Conservation (phyloP, 1,140 invertebrate species). For the Aleiodes sp. region DNA sequence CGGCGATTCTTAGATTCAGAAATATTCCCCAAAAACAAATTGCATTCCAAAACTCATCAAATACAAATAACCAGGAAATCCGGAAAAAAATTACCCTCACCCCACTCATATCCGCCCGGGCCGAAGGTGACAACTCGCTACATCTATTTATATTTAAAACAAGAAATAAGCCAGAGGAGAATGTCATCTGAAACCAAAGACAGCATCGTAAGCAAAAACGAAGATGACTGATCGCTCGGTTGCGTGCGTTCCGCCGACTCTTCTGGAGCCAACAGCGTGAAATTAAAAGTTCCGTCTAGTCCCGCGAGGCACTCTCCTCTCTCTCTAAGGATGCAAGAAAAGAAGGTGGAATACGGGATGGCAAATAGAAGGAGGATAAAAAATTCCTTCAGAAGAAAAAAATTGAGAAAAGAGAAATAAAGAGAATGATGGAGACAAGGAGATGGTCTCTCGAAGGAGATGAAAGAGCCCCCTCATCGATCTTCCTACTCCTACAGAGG, state of each 20-base stretch:
- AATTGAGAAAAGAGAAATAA: slow-evolving; percentile 2
- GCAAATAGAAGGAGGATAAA: slow-evolving; percentile 32
- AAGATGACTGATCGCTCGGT: slow-evolving; percentile 41
- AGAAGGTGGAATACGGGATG: slow-evolving; percentile 16
- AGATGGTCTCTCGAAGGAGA: slow-evolving; percentile 18
- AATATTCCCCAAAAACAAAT: too few relatives aligned
- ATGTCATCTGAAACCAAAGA: background rate
- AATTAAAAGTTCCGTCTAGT: slow-evolving; percentile 41
- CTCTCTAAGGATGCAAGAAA: slow-evolving; percentile 32
- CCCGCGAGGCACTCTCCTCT: slow-evolving; percentile 36
- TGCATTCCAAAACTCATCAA: too few relatives aligned
- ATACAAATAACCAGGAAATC: too few relatives aligned
- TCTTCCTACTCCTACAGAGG: slow-evolving; percentile 26
- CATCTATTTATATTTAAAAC: too few relatives aligned
- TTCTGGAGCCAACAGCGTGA: slow-evolving; percentile 42
- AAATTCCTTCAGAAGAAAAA: background rate
- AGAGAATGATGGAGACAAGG: slow-evolving; percentile 15
- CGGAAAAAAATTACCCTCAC: too few relatives aligned
- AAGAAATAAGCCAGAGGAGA: background rate
- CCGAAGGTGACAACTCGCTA: too few relatives aligned
- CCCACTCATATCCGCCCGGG: too few relatives aligned
- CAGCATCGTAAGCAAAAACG: slow-evolving; percentile 29
- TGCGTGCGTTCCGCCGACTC: slow-evolving; percentile 36
- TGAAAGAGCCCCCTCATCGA: slow-evolving; percentile 34
- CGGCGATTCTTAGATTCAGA: too few relatives aligned